Conservation (phyloP, 2,888 invertebrate genomes). For the Galeruca laticollis region DNA sequence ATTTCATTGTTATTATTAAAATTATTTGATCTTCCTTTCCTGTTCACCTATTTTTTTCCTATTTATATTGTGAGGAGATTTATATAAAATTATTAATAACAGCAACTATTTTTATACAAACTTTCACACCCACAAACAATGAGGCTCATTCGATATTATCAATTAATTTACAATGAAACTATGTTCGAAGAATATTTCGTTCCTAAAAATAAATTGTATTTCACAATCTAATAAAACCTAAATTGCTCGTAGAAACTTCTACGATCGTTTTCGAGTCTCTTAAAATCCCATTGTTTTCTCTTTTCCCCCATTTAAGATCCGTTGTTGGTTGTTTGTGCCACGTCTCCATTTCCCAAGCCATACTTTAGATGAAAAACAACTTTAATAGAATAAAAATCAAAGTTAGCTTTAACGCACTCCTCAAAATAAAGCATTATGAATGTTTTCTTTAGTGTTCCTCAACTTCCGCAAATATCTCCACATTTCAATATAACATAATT, state of each 20-base stretch:
- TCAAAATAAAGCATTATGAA: too few species aligned
- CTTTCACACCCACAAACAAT: too few species aligned
- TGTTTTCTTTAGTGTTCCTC: too few species aligned
- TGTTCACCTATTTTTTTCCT: too few species aligned
- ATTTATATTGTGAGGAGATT: too few species aligned
- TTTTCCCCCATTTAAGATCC: not conserved
- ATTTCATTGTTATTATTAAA: too few species aligned
- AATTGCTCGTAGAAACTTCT: not conserved
- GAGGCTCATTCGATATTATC: not conserved
- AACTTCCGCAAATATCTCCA: too few species aligned
- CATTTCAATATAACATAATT: too few species aligned
- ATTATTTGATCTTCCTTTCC: too few species aligned
- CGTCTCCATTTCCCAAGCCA: not conserved
- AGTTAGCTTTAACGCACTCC: not conserved
- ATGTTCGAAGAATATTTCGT: too few species aligned
- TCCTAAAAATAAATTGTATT: not conserved
- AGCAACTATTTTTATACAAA: too few species aligned
- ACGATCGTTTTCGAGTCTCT: not conserved
- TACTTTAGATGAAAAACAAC: not conserved
- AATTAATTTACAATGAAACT: not conserved
- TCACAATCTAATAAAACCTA: not conserved
- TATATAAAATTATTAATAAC: too few species aligned
- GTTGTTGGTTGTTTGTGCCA: not conserved
- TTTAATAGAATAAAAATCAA: not conserved
- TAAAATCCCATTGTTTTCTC: not conserved